Percentiles rank a stretch among this genome's conserved stretches.
Evolutionary conservation across 1,140 invertebrate genomes (phyloP).

Genomic region (Heliconius nattereri): DNA sequence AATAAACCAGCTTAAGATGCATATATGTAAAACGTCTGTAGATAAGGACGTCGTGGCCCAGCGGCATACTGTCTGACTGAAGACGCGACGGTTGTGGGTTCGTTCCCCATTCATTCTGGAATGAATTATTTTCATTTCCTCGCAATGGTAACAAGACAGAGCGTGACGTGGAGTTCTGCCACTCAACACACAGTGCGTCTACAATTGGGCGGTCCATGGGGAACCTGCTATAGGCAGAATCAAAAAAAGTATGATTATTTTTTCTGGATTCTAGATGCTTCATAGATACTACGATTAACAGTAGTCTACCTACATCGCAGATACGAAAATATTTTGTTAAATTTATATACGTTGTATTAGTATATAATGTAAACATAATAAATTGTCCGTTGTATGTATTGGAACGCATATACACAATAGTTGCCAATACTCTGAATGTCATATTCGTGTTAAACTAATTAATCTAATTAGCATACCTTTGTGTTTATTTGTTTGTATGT

Average conservation of each 20-base stretch:
- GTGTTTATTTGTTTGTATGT: background rate
- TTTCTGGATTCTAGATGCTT: background rate
- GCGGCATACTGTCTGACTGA: no score
- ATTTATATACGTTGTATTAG: background rate
- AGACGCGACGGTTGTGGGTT: no score
- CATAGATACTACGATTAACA: background rate
- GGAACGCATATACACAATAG: background rate
- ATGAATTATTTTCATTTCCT: no score
- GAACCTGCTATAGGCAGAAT: no score
- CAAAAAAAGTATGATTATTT: background rate
- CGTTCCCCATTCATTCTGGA: no score
- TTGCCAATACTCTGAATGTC: slow-evolving; percentile 4
- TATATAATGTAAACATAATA: background rate
- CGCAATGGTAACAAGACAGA: no score
- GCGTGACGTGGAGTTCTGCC: no score
- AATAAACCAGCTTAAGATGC: no score
- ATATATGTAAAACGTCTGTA: no score
- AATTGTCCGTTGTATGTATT: background rate
- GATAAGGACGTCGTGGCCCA: no score
- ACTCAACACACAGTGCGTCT: background rate
- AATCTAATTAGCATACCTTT: slow-evolving; percentile 8
- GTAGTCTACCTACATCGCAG: background rate
- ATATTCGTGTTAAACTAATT: slow-evolving; percentile 9
- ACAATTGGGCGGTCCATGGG: no score
- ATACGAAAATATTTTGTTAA: background rate